Percentiles rank a stretch among this genome's conserved stretches.
Evolutionary conservation across 2,888 invertebrate species (phyloP).

Genomic region (Stenurella melanura): DNA sequence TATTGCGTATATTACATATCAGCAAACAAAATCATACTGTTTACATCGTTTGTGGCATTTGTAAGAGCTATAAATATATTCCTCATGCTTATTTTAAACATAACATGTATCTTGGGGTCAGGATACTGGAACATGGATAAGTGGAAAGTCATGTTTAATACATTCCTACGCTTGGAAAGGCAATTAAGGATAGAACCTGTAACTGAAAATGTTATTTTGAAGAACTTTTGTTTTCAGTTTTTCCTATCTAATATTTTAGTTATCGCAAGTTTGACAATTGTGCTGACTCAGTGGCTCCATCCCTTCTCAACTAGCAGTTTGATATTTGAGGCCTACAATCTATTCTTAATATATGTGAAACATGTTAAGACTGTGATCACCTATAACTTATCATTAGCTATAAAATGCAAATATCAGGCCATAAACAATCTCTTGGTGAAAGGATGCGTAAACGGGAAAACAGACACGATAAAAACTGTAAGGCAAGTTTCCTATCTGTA

Average conservation of each 20-base stretch:
- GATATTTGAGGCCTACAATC: neutral
- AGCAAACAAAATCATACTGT: neutral
- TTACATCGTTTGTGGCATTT: neutral
- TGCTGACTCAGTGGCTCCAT: neutral
- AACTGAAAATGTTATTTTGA: neutral
- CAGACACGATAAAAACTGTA: neutral
- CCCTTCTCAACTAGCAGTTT: no score
- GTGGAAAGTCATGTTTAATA: neutral
- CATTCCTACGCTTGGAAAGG: neutral
- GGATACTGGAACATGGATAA: neutral
- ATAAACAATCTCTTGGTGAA: neutral
- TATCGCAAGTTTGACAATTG: neutral
- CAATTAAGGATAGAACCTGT: neutral
- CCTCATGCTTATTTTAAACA: neutral
- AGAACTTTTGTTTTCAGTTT: neutral
- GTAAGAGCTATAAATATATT: neutral
- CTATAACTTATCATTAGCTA: neutral
- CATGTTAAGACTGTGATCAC: neutral
- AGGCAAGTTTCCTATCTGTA: neutral
- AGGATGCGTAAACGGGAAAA: neutral
- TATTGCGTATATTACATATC: neutral
- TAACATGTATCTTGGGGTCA: neutral
- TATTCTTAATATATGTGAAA: neutral
- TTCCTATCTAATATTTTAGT: neutral
- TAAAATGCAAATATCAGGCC: constrained; percentile 4